phyloP scores from a whole-genome alignment of 1,140 invertebrate species.

The Tetramorium simillimum region DNA sequence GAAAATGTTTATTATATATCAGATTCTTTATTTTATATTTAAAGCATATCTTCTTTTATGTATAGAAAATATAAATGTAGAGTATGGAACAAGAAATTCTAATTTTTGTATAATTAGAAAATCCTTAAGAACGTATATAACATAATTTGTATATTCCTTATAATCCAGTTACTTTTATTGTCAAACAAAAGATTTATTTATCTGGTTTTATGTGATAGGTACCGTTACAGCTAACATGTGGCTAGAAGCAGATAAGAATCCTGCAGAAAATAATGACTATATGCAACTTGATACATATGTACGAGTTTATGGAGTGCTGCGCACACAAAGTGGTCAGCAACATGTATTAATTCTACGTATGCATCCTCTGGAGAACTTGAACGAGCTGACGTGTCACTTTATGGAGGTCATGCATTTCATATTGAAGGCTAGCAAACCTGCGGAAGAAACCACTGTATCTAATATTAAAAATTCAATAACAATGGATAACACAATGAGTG shows the following conservation, averaged over 20 bases:
- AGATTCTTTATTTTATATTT: background rate
- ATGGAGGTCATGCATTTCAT: constrained; percentile 68
- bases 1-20: background rate
- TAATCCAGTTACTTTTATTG: background rate
- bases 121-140: background rate
- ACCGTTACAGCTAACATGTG: constrained; percentile 78
- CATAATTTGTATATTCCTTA: background rate
- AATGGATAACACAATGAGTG: constrained; percentile 26
- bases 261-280: constrained; percentile 12
- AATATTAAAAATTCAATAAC: background rate
- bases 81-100: too few relatives aligned
- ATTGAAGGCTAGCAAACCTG: constrained; percentile 45
- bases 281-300: constrained; percentile 74
- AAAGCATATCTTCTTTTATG: background rate
- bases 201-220: constrained; percentile 68
- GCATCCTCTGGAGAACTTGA: constrained; percentile 70
- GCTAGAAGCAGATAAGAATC: constrained; percentile 78
- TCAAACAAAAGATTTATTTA: background rate
- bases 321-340: constrained; percentile 73
- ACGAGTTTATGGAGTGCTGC: constrained; percentile 74
- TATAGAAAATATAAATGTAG: background rate
- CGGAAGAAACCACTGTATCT: background rate
- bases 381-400: constrained; percentile 77
- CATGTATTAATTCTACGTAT: constrained; percentile 78
- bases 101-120: background rate